Evolutionary conservation across 1,140 invertebrate species (phyloP).

Genomic region (Drosophila ohnishii): DNA sequence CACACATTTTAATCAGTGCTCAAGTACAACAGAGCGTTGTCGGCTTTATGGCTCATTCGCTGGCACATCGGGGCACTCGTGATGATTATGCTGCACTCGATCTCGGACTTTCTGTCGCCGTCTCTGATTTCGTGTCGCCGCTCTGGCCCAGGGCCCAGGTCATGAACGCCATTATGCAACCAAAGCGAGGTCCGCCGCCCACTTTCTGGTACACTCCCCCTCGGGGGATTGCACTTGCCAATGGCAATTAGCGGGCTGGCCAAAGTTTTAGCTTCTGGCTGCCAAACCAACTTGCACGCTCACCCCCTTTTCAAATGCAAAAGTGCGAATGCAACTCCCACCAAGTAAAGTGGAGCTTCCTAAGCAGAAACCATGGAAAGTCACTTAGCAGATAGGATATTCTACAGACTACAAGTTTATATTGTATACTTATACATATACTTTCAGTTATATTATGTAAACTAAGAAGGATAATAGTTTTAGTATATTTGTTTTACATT

Average conservation of each 20-base stretch:
- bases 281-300: slow-evolving; percentile 60
- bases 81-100: slow-evolving; percentile 60
- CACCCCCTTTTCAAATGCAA: slow-evolving; percentile 46
- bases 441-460: neutral
- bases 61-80: slow-evolving; percentile 49
- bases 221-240: slow-evolving; percentile 25
- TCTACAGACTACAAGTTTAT: too few relatives aligned
- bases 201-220: slow-evolving; percentile 21
- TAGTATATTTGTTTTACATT: neutral
- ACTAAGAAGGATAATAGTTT: neutral
- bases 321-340: slow-evolving; percentile 33
- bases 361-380: neutral
- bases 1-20: slow-evolving; percentile 77
- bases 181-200: slow-evolving; percentile 32
- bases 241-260: slow-evolving; percentile 58
- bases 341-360: slow-evolving; percentile 7
- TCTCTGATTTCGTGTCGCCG: slow-evolving; percentile 47
- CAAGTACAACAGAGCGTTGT: slow-evolving; percentile 67
- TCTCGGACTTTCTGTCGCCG: slow-evolving; percentile 35
- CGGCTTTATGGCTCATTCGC: slow-evolving; percentile 53
- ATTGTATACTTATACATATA: too few relatives aligned
- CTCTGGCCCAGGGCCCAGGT: slow-evolving; percentile 67
- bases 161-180: slow-evolving; percentile 73
- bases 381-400: neutral
- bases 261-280: slow-evolving; percentile 56